Evolutionary conservation across 2,113 vertebrate genomes (phyloP).

Genomic region (Ailuropoda melanoleuca): DNA sequence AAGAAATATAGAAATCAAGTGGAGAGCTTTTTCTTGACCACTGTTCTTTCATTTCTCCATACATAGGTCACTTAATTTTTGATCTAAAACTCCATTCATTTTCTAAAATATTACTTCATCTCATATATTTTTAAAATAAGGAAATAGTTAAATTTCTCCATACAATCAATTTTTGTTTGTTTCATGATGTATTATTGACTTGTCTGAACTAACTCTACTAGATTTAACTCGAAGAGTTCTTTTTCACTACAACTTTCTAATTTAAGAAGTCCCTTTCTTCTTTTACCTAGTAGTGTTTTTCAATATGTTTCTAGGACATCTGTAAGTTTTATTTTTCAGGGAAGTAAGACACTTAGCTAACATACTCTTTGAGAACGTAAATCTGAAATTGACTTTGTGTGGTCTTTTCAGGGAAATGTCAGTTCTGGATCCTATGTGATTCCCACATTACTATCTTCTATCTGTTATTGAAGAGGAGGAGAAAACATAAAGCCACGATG

Average conservation of each 20-base stretch:
- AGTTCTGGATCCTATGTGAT: neutral
- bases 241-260: neutral
- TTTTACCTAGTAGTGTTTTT: neutral
- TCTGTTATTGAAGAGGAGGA: neutral
- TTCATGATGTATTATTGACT: neutral
- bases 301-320: neutral
- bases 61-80: neutral
- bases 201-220: neutral
- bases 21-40: neutral
- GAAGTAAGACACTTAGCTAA: neutral
- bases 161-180: neutral
- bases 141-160: neutral
- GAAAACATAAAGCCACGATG: neutral
- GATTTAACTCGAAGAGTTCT: neutral
- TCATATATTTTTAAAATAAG: neutral
- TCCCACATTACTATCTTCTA: neutral
- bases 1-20: neutral
- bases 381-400: neutral
- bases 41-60: neutral
- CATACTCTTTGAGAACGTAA: neutral
- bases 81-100: neutral
- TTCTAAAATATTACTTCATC: neutral
- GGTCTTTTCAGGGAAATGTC: neutral
- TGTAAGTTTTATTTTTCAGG: neutral
- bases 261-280: neutral